Base-by-base conservation (phyloP, 2,888 invertebrate genomes). In the Dynastes hyllus region DNA sequence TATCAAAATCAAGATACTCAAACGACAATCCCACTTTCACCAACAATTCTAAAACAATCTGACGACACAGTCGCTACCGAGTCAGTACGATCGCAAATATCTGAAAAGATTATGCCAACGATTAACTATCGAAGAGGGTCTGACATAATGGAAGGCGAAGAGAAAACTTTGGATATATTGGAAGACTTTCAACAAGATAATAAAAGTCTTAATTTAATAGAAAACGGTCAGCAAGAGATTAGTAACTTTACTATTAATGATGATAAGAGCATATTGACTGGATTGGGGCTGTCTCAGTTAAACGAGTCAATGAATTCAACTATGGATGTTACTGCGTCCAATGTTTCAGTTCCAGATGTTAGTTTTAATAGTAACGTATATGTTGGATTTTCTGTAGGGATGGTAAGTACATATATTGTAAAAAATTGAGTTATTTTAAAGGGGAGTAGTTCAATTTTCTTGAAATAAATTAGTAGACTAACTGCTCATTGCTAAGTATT, bases 41-140 rank as follows among this genome's bases (percentile, higher is more conserved):
- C 22, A 27, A 40, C 45, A 2, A 45, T 13, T 22, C 29, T 66
- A 13, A 75, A 58, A 40, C 51, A 75, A 11, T 29, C 45, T 27
- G 40, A 67, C n/a, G 58, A 77, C 40, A 55, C 29, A 1, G 51
- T 58, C 22, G 58, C 13, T 13, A 55, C 27, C 37, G 69, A 58
- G 45, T 58, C 58, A 8, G 37, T 13, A 16, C 61, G 65, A 27
- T 73, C 73, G 16, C 55, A 66, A 16, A 27, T 40, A 37, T 61
- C 77, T 45, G 63, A 76, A 13, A 69, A 37, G 37, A 70, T 67
- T 40, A 27, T 79, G 13, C 65, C 85, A 4, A 82, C 84, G 2
- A 85, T 88, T 61, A 88, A 87, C 81, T 87, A 85, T 76, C 86
- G 86, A 1, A 83, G 88, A 79, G 87, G 87, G 5, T 87, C 87